Conservation (phyloP, 2,113 vertebrate genomes). For the Tragelaphus strepsiceros region DNA sequence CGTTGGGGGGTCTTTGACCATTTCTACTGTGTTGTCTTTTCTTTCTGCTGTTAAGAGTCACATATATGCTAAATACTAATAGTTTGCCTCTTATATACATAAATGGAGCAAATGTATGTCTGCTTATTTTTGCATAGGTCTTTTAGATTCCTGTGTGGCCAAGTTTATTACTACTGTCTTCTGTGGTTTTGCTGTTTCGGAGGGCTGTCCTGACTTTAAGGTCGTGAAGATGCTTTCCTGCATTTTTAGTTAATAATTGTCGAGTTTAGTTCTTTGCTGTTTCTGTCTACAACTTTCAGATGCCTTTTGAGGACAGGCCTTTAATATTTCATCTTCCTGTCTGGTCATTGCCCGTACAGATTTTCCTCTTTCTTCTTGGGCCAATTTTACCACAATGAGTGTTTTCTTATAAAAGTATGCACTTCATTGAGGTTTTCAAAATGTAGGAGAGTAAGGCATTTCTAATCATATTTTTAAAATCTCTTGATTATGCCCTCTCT, state of each 20-base stretch:
- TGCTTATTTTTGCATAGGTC: no score
- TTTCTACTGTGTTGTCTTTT: fast-evolving
- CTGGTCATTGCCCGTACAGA: neutral
- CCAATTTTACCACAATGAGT: neutral
- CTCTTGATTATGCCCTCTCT: neutral
- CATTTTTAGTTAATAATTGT: neutral
- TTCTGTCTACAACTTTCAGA: neutral
- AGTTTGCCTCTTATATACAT: fast-evolving
- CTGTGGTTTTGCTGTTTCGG: fast-evolving
- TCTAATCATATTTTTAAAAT: neutral
- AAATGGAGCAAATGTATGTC: fast-evolving
- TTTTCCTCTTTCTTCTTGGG: neutral
- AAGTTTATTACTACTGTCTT: fast-evolving
- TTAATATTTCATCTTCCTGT: neutral
- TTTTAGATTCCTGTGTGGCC: fast-evolving
- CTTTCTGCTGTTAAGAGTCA: no score
- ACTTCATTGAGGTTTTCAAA: neutral
- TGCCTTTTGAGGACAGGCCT: neutral
- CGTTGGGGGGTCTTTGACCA: fast-evolving
- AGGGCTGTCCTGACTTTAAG: fast-evolving
- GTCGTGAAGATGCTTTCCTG: neutral
- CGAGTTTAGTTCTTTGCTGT: neutral
- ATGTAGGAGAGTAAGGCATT: neutral
- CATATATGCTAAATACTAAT: fast-evolving
- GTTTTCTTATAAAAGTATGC: neutral